Percentiles rank a stretch among this genome's conserved stretches.
These are phyloP conservation scores for Mola mola DNA, from an alignment of 2,113 vertebrate species.

Conservation along the genomic window DNA sequence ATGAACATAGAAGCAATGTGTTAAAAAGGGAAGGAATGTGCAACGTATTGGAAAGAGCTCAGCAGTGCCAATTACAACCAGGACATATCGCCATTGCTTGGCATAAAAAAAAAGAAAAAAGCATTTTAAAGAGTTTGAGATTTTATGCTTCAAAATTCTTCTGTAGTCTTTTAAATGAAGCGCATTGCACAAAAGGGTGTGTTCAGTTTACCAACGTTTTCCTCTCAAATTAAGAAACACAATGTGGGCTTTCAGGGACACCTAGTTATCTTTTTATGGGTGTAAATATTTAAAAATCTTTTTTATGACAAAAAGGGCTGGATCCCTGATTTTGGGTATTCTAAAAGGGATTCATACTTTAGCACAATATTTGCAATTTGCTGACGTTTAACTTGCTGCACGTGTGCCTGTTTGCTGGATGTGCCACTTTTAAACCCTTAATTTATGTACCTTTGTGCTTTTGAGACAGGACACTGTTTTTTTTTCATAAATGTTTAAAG, in stretches of 20 bases:
- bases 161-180: conserved; percentile 29
- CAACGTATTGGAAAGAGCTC: too few species aligned
- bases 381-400: too few species aligned
- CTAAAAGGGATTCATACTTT: conserved; percentile 43
- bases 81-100: too few species aligned
- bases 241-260: conserved; percentile 26
- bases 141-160: conserved; percentile 30
- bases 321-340: conserved; percentile 58
- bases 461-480: conserved; percentile 56
- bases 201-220: conserved; percentile 56
- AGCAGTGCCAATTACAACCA: too few species aligned
- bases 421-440: conserved; percentile 71
- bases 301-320: conserved; percentile 67
- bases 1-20: too few species aligned
- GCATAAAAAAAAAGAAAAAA: too few species aligned
- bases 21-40: too few species aligned
- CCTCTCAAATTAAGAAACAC: conserved; percentile 47
- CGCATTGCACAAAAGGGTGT: conserved; percentile 63
- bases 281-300: conserved; percentile 11
- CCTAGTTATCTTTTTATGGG: conserved; percentile 15
- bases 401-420: conserved; percentile 50
- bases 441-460: conserved; percentile 53
- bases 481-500: too few species aligned
- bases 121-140: too few species aligned
- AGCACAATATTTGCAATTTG: conserved; percentile 48